These are phyloP conservation scores for Netelia fuscicornis DNA, from an alignment of 2,888 invertebrate species.

Conservation along the genomic window DNA sequence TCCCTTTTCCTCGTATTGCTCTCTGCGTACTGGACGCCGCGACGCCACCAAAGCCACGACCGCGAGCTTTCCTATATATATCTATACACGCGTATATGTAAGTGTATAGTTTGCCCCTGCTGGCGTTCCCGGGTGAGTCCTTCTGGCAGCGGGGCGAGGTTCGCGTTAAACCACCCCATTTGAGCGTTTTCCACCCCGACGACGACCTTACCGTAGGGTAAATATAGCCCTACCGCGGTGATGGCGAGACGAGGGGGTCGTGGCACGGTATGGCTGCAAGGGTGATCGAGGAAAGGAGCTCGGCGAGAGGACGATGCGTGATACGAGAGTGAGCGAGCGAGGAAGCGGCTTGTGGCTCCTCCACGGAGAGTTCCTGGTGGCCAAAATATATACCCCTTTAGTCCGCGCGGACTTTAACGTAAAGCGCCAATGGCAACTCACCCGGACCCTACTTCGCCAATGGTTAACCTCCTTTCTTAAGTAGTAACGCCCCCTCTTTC, in stretches of 20 bases:
- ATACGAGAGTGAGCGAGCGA: conserved; percentile 54
- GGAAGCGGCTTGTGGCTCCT: conserved; percentile 66
- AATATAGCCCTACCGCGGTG: conserved; percentile 76
- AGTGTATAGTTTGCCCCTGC: conserved; percentile 51
- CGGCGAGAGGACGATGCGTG: background rate
- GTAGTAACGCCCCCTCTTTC: conserved; percentile 77
- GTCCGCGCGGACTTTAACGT: conserved; percentile 71
- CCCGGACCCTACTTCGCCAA: conserved; percentile 77
- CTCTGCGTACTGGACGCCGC: conserved; percentile 58
- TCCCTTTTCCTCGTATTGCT: conserved; percentile 32
- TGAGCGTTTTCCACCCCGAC: conserved; percentile 85
- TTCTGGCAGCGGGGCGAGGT: conserved; percentile 81
- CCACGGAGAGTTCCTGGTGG: conserved; percentile 51
- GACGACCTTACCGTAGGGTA: conserved; percentile 83
- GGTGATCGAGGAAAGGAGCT: conserved; percentile 38
- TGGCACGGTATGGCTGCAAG: conserved; percentile 68
- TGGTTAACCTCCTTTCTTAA: conserved; percentile 72
- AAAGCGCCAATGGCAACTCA: conserved; percentile 48
- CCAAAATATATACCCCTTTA: conserved; percentile 30
- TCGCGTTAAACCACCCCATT: conserved; percentile 85
- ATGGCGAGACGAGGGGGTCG: conserved; percentile 54
- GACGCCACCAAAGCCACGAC: conserved; percentile 62
- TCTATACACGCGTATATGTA: background rate
- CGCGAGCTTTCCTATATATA: conserved; percentile 23
- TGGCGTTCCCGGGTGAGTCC: conserved; percentile 77